Conservation (phyloP, 2,888 invertebrate genomes). For the Pyralis farinalis region DNA sequence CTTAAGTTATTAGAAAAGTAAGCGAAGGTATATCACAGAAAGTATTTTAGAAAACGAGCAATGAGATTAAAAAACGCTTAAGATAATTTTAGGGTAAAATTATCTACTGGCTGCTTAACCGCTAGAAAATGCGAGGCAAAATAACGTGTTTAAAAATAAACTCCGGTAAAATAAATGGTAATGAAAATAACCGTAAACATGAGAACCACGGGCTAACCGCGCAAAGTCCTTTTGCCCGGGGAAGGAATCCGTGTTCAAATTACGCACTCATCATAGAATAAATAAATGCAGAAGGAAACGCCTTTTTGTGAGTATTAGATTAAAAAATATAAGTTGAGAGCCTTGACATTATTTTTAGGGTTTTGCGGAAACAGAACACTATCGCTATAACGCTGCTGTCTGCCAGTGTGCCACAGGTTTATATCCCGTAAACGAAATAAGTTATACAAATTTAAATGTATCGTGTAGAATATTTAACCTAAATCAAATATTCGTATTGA, state of each 20-base stretch:
- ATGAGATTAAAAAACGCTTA: not conserved
- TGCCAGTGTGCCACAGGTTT: too few species aligned
- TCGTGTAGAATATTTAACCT: too few species aligned
- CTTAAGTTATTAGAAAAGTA: not conserved
- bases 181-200: constrained; percentile 68
- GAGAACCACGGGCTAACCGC: constrained; percentile 31
- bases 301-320: too few species aligned
- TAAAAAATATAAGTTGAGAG: too few species aligned
- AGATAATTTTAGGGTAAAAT: constrained; percentile 1
- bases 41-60: constrained; percentile 2
- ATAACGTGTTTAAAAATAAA: constrained; percentile 7
- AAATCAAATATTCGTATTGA: too few species aligned
- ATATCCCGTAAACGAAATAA: too few species aligned
- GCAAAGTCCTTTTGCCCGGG: constrained; percentile 27
- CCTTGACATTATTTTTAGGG: too few species aligned
- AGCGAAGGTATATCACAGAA: too few species aligned
- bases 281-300: not conserved
- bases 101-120: constrained; percentile 1
- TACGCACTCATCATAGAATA: constrained; percentile 1
- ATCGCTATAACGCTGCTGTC: too few species aligned
- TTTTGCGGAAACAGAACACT: too few species aligned
- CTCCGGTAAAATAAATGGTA: constrained; percentile 59
- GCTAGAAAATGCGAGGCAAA: constrained; percentile 3
- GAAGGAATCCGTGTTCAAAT: constrained; percentile 38
- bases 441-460: too few species aligned